Percentiles rank a stretch among this genome's conserved stretches.
Conservation (phyloP, 2,797 vertebrate genomes). For the Coccyzus lansbergi region DNA sequence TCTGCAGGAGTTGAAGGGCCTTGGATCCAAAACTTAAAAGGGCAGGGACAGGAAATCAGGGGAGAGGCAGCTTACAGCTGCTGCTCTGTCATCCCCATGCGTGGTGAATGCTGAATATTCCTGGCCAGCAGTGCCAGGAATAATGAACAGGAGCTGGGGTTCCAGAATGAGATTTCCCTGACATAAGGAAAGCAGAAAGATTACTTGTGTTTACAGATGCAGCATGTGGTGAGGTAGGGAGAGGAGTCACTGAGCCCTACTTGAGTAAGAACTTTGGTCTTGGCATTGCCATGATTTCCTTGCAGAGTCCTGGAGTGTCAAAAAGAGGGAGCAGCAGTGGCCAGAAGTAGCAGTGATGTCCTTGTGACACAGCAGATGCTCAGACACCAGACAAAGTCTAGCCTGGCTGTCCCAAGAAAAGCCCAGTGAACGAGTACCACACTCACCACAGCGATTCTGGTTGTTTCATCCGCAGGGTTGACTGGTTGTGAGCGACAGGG, state of each 20-base stretch:
- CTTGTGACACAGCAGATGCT: neutral
- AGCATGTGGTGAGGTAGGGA: neutral
- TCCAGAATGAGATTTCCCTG: neutral
- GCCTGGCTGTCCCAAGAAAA: too few species aligned
- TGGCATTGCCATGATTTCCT: neutral
- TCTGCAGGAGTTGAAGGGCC: neutral
- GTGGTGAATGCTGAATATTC: neutral
- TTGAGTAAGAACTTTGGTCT: neutral
- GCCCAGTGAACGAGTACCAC: accelerated
- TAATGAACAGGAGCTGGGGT: accelerated
- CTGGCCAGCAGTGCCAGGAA: neutral
- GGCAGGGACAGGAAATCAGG: neutral
- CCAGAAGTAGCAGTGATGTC: neutral
- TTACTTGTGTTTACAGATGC: neutral
- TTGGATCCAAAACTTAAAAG: neutral
- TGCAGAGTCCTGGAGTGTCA: neutral
- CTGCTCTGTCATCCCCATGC: neutral
- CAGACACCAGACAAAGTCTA: neutral
- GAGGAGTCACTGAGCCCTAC: neutral
- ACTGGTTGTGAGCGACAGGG: neutral
- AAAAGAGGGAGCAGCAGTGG: neutral
- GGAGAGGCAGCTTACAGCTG: neutral
- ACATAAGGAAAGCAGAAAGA: neutral
- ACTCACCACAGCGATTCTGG: neutral
- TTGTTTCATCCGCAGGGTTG: accelerated